phyloP scores from a whole-genome alignment of 1,140 invertebrate species.

The Aporrectodea caliginosa region DNA sequence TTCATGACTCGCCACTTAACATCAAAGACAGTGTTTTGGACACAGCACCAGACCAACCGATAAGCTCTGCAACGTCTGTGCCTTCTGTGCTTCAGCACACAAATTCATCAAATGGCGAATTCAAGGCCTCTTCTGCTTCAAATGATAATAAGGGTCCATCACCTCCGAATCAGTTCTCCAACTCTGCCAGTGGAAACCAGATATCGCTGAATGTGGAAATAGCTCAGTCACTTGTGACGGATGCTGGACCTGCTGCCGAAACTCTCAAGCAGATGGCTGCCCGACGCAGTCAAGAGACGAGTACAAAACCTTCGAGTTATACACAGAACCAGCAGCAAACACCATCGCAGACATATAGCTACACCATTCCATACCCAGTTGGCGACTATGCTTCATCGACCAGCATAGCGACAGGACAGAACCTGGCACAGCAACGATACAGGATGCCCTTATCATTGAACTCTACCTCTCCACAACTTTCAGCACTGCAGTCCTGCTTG shows the following conservation, averaged over 20 bases:
- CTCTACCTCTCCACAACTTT: not conserved
- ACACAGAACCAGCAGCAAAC: not conserved
- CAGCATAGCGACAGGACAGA: not conserved
- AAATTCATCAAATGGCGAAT: not conserved
- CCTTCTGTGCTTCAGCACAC: too few species aligned
- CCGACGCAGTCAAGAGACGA: not conserved
- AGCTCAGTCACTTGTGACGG: not conserved
- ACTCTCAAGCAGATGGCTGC: not conserved
- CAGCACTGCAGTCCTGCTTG: not conserved
- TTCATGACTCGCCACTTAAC: not conserved
- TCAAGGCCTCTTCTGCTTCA: not conserved
- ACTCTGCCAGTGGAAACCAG: not conserved
- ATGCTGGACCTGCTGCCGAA: not conserved
- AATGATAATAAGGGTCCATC: not conserved
- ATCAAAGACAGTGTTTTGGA: not conserved
- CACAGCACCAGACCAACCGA: too few species aligned
- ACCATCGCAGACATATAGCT: not conserved
- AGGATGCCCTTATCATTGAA: not conserved
- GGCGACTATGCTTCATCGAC: not conserved
- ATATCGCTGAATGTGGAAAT: not conserved
- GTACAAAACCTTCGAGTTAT: not conserved
- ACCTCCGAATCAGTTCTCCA: not conserved
- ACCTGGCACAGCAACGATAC: not conserved
- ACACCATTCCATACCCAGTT: not conserved
- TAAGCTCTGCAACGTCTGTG: too few species aligned